These are phyloP conservation scores for Crambe crambe DNA, from an alignment of 37 sponge, comb jelly and placozoan species.

Conservation along the genomic window DNA sequence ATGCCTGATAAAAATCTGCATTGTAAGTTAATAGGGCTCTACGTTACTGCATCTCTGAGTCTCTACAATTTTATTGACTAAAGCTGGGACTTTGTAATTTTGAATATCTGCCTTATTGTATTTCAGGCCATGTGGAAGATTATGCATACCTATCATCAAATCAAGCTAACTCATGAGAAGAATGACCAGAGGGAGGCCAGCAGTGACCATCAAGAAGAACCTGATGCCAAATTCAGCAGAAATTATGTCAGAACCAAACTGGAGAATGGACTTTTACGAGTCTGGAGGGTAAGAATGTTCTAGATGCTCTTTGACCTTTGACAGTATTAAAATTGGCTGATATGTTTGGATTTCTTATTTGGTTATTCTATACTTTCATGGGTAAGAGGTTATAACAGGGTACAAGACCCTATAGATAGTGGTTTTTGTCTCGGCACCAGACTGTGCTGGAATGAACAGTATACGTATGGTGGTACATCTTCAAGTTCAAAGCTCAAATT, in stretches of 20 bases:
- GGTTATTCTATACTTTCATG: too few relatives aligned
- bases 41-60: not conserved
- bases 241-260: slow-evolving; percentile 67
- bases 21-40: slow-evolving; percentile 17
- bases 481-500: too few relatives aligned
- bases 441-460: too few relatives aligned
- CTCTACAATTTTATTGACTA: too few relatives aligned
- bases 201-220: not conserved
- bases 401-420: not conserved
- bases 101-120: not conserved
- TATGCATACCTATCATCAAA: slow-evolving; percentile 69
- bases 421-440: too few relatives aligned
- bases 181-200: not conserved
- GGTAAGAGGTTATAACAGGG: too few relatives aligned
- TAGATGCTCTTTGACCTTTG: not conserved
- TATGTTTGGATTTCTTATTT: too few relatives aligned
- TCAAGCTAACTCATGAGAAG: slow-evolving; percentile 60
- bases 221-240: slow-evolving; percentile 45
- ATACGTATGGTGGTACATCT: too few relatives aligned
- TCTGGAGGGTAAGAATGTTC: slow-evolving; percentile 71
- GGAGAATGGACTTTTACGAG: slow-evolving; percentile 54
- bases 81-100: not conserved
- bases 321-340: not conserved
- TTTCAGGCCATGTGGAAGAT: slow-evolving; percentile 74
- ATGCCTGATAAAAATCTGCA: slow-evolving; percentile 53